A percentile compares a stretch with the other conserved stretches of the same genome.
Evolutionary conservation across 2,113 vertebrate genomes (phyloP).

Genomic region (Epinephelus lanceolatus): DNA sequence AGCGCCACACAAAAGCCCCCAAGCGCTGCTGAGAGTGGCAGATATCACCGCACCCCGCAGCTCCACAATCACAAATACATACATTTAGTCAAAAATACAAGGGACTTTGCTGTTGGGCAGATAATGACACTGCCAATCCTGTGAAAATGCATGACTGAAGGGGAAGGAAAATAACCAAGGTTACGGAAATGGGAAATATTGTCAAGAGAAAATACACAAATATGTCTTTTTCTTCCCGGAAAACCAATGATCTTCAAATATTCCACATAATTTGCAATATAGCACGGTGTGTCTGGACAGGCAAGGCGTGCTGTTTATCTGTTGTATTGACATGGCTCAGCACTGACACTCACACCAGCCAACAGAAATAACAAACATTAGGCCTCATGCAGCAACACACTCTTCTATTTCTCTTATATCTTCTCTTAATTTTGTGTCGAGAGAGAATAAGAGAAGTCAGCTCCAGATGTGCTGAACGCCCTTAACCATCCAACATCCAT

Average conservation of each 20-base stretch:
- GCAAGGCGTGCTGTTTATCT: not conserved
- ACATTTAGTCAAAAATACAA: conserved; percentile 72
- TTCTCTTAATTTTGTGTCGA: too few species aligned
- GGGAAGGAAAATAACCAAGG: conserved; percentile 53
- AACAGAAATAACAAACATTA: conserved; percentile 17
- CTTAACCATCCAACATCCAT: too few species aligned
- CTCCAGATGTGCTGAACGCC: too few species aligned
- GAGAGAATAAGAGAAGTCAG: too few species aligned
- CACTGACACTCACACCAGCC: conserved; percentile 26
- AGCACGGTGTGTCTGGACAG: not conserved
- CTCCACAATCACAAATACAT: conserved; percentile 68
- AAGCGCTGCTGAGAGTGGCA: conserved; percentile 74
- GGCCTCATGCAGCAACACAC: too few species aligned
- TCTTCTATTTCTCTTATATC: too few species aligned
- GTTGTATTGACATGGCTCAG: conserved; percentile 4
- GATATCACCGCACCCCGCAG: conserved; percentile 69
- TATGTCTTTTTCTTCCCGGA: conserved; percentile 12
- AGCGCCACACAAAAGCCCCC: conserved; percentile 63
- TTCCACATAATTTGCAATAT: conserved; percentile 17
- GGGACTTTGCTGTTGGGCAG: conserved; percentile 64
- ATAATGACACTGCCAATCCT: conserved; percentile 65
- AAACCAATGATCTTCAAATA: conserved; percentile 43
- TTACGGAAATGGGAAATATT: conserved; percentile 47
- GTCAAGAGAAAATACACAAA: conserved; percentile 43
- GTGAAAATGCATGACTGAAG: conserved; percentile 60